phyloP scores from a whole-genome alignment of 2,797 vertebrate species.

The Cyclopterus lumpus region DNA sequence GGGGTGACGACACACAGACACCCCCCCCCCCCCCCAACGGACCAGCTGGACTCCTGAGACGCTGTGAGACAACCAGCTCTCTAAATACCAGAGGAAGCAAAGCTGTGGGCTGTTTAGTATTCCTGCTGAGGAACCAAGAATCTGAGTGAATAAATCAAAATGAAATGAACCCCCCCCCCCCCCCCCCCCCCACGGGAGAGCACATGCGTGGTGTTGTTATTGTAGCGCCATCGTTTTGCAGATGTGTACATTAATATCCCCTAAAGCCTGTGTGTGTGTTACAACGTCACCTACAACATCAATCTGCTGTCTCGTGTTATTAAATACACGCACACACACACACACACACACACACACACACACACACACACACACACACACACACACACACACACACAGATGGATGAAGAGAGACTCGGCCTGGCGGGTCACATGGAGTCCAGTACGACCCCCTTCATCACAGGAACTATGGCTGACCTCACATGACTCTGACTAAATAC shows the following conservation, averaged over 20 bases:
- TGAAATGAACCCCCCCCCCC: neutral
- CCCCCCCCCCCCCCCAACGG: no score
- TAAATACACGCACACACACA: constrained; percentile 6
- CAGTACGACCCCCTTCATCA: constrained; percentile 16
- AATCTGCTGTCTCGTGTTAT: constrained; percentile 35
- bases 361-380: no score
- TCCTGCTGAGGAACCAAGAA: constrained; percentile 8
- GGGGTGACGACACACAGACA: neutral
- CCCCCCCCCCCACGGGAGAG: neutral
- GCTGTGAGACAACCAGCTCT: neutral
- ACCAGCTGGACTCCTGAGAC: constrained; percentile 25
- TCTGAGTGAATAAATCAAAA: constrained; percentile 34
- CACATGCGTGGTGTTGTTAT: constrained; percentile 4
- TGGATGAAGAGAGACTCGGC: no score
- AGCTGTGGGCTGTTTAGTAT: constrained; percentile 19
- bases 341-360: no score
- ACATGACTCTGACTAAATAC: constrained; percentile 27
- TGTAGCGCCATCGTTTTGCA: neutral
- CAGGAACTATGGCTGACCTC: constrained; percentile 34
- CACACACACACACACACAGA: constrained; percentile 18
- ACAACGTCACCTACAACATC: constrained; percentile 18
- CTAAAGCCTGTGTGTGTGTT: neutral
- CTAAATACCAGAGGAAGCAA: constrained; percentile 15
- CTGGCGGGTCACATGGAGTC: constrained; percentile 47
- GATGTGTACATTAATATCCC: neutral